Percentiles rank a stretch among this genome's conserved stretches.
These are phyloP conservation scores for Hipparchia semele DNA, from an alignment of 2,888 invertebrate genomes.

Conservation along the genomic window DNA sequence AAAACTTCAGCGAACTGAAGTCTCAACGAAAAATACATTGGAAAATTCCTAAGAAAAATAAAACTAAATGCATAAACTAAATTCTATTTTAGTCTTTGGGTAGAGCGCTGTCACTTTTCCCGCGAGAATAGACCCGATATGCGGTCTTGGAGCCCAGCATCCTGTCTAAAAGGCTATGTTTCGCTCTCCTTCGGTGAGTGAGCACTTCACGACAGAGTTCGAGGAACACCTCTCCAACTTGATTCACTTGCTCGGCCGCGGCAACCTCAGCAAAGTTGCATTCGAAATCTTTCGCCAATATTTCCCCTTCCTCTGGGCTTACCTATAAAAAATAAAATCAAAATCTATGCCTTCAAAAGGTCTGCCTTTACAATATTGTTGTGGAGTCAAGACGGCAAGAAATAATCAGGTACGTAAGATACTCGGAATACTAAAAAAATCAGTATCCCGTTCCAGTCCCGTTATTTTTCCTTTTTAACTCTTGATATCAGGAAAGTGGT, in stretches of 20 bases:
- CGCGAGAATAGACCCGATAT: constrained; percentile 89
- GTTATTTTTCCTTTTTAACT: no score
- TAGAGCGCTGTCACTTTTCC: constrained; percentile 94
- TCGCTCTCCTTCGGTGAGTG: constrained; percentile 90
- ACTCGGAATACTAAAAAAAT: no score
- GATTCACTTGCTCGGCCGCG: constrained; percentile 93
- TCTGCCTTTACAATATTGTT: no score
- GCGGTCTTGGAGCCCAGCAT: constrained; percentile 91
- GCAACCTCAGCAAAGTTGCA: constrained; percentile 94
- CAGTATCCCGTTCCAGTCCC: no score
- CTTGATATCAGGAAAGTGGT: no score
- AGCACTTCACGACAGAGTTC: constrained; percentile 93
- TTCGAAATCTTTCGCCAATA: constrained; percentile 93
- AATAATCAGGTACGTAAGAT: no score
- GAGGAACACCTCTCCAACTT: constrained; percentile 92
- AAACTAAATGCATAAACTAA: constrained; percentile 42
- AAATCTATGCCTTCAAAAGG: background rate
- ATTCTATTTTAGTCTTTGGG: constrained; percentile 87
- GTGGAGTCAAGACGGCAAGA: no score
- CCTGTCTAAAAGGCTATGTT: constrained; percentile 91
- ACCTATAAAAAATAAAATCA: constrained; percentile 71
- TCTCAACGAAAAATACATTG: constrained; percentile 25
- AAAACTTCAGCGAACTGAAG: background rate
- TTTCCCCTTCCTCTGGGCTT: constrained; percentile 93
- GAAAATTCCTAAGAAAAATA: constrained; percentile 22